Percentiles rank a stretch among this genome's conserved stretches.
Conservation (phyloP, 30 jellyfish, hydroid and myxozoan genomes). For the Catostylus mosaicus region DNA sequence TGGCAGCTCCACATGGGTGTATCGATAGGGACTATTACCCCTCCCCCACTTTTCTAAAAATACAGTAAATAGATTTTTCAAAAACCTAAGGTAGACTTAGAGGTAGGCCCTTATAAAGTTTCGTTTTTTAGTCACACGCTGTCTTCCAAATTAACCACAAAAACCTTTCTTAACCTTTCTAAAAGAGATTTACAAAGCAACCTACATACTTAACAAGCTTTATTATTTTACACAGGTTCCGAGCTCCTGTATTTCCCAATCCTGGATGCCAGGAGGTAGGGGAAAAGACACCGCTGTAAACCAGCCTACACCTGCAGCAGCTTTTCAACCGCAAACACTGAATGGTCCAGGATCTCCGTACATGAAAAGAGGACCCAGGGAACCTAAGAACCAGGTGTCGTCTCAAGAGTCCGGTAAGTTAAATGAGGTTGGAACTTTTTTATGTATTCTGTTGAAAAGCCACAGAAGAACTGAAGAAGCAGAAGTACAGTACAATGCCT, state of each 20-base stretch:
- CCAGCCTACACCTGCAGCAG: neutral
- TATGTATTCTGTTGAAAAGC: too few species aligned
- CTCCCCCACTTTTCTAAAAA: neutral
- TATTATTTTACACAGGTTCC: slow-evolving; percentile 2
- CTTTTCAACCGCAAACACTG: neutral
- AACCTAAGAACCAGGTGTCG: neutral
- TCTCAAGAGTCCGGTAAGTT: too few species aligned
- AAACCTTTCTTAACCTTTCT: neutral
- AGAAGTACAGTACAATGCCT: too few species aligned
- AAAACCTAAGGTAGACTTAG: neutral
- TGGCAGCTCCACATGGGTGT: too few species aligned
- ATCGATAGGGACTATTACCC: too few species aligned
- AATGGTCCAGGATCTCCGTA: slow-evolving; percentile 9
- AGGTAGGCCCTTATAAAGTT: too few species aligned
- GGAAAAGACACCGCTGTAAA: neutral
- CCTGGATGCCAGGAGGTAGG: slow-evolving; percentile 35
- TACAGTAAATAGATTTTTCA: neutral
- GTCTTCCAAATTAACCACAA: neutral
- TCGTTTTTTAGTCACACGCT: too few species aligned
- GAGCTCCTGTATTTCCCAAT: slow-evolving; percentile 12
- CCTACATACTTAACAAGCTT: neutral
- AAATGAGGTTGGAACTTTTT: too few species aligned
- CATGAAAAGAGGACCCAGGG: slow-evolving; percentile 15
- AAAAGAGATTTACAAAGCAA: neutral
- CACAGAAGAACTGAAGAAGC: too few species aligned